Base-by-base conservation (phyloP, 2,797 vertebrate genomes). In the Bryconaethiops microstoma region DNA sequence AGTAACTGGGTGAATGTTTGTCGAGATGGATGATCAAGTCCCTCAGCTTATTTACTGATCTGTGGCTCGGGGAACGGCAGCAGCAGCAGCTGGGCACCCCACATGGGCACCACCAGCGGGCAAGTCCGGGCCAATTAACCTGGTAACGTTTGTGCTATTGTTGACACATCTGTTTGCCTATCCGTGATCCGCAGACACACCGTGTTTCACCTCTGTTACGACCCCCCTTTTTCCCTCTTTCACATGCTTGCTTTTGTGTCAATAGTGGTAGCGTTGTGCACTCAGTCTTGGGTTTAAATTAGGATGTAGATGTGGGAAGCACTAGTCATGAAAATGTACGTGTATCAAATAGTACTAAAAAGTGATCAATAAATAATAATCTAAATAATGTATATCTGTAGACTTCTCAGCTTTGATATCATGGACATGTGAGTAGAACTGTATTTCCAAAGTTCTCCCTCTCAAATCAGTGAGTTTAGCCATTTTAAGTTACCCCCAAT, bases 11-110 rank as follows among this genome's bases (percentile, higher is more conserved):
- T 79, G 57, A 76, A 71, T 9, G 70, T 59, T 79, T 29, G 14
- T 74, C 59, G 65, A 67, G 81, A 86, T 70, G 29, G 74, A 72
- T 84, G 82, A 81, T 79, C 55, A 55, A 80, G 70, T 75, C 77
- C 29, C 64, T 21, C 8, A 16, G 73, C 63, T 64, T 83, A 73
- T 87, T 84, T 84, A 79, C 83, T 7, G 52, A 54, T 55, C 74
- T 9, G 12, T 72, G 72, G 76, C 35, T 7, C 50, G 35, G 25
- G 42, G 19, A 54, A 59, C 19, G 14, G 59, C 40, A 0, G 40
- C 25, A 3, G 6, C 59, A 63, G 70, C 83, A 80, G 77, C 81
- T 68, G 68, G 68, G 69, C 69, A 70, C 59, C 77, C 78, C 23
- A 42, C 50, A 50, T 13, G 52, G 62, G 12, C 64, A 25, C 59